Evolutionary conservation across 2,888 invertebrate species (phyloP).

Genomic region (Tyria jacobaeae): DNA sequence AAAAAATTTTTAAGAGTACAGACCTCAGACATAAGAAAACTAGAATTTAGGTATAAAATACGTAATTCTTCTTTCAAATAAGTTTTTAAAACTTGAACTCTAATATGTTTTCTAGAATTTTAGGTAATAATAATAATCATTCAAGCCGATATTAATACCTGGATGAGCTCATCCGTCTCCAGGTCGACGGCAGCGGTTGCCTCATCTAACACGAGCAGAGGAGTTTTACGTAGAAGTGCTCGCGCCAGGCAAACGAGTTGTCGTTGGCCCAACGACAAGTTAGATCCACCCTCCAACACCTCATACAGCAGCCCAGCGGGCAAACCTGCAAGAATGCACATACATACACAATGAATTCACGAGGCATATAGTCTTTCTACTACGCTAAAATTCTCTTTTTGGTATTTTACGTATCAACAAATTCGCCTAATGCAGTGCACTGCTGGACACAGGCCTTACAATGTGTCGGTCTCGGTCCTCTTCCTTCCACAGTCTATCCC

Average conservation of each 20-base stretch:
- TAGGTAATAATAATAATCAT: not conserved
- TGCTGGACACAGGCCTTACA: too few species aligned
- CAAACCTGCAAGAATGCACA: slow-evolving; percentile 81
- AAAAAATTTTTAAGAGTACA: too few species aligned
- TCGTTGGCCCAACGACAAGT: slow-evolving; percentile 95
- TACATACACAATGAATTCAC: not conserved
- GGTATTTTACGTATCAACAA: too few species aligned
- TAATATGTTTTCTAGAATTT: not conserved
- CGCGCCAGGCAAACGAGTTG: slow-evolving; percentile 94
- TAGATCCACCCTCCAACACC: slow-evolving; percentile 96
- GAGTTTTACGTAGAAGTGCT: slow-evolving; percentile 12
- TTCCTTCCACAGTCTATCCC: too few species aligned
- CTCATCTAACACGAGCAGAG: slow-evolving; percentile 13
- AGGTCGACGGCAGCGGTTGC: slow-evolving; percentile 87
- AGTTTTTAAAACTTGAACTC: not conserved
- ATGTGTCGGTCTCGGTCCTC: too few species aligned
- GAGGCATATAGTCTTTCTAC: not conserved
- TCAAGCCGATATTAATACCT: slow-evolving; percentile 68
- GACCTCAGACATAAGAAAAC: too few species aligned
- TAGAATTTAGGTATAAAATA: too few species aligned
- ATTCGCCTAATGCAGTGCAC: too few species aligned
- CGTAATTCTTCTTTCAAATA: not conserved
- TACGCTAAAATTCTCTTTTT: too few species aligned
- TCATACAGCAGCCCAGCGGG: slow-evolving; percentile 92
- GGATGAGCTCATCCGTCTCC: slow-evolving; percentile 96